Conservation (phyloP, 2,797 vertebrate species). For the Lacerta bilineata region DNA sequence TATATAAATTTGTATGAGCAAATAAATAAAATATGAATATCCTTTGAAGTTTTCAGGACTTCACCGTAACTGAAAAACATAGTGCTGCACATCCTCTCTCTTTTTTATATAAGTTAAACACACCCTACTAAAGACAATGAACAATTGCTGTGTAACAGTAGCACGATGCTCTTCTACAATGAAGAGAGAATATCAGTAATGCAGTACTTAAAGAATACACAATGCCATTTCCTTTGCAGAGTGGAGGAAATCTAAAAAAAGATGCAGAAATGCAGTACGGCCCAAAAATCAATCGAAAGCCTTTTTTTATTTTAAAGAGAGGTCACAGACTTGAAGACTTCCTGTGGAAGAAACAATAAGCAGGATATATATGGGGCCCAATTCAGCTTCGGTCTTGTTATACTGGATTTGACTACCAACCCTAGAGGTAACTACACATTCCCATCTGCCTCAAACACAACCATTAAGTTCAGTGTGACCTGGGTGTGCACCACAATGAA, state of each 20-base stretch:
- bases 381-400: neutral
- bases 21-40: neutral
- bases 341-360: conserved; percentile 65
- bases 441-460: neutral
- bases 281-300: conserved; percentile 75
- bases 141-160: conserved; percentile 64
- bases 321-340: conserved; percentile 63
- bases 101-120: conserved; percentile 55
- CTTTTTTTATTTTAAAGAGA: conserved; percentile 46
- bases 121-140: conserved; percentile 58
- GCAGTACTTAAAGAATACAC: conserved; percentile 62
- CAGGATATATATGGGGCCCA: conserved; percentile 60
- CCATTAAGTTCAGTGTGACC: neutral
- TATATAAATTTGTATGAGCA: no score
- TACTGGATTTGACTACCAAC: neutral
- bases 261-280: conserved; percentile 71
- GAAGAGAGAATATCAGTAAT: conserved; percentile 70
- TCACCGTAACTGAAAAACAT: neutral
- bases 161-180: conserved; percentile 62
- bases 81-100: conserved; percentile 45
- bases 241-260: conserved; percentile 71
- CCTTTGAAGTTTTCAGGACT: conserved; percentile 35
- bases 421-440: neutral
- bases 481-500: neutral
- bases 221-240: conserved; percentile 69